Evolutionary conservation across 1,140 invertebrate genomes (phyloP).

Genomic region (Drosophila hydei): DNA sequence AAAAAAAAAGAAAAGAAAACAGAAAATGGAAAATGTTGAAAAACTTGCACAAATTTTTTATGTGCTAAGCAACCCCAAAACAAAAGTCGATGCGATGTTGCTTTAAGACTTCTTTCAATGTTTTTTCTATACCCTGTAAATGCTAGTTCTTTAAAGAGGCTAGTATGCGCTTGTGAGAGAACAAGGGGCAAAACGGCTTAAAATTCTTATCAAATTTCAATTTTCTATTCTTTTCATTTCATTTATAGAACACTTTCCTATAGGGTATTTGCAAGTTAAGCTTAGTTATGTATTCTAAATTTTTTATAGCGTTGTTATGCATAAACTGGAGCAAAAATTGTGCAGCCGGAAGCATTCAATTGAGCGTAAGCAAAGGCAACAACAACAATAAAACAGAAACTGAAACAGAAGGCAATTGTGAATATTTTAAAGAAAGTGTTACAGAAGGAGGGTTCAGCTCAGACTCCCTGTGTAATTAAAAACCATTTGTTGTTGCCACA

Average conservation of each 20-base stretch:
- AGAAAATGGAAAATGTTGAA: slow-evolving; percentile 47
- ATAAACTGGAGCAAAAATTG: slow-evolving; percentile 72
- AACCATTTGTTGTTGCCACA: slow-evolving; percentile 32
- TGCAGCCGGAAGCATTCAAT: slow-evolving; percentile 78
- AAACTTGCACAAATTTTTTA: slow-evolving; percentile 64
- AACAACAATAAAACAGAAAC: slow-evolving; percentile 19
- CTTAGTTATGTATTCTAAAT: neutral
- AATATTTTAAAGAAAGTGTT: slow-evolving; percentile 58
- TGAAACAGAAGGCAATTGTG: slow-evolving; percentile 48
- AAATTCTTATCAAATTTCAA: no score
- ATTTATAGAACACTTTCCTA: neutral
- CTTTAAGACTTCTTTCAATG: slow-evolving; percentile 36
- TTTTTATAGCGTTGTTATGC: slow-evolving; percentile 80
- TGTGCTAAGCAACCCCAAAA: slow-evolving; percentile 31
- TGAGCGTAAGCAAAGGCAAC: slow-evolving; percentile 60
- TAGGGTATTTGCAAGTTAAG: neutral
- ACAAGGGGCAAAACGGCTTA: no score
- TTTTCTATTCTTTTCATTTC: no score
- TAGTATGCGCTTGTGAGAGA: no score
- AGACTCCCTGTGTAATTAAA: slow-evolving; percentile 34
- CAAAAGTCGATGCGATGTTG: slow-evolving; percentile 44
- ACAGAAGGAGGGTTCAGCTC: slow-evolving; percentile 3
- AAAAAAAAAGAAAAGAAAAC: slow-evolving; percentile 23
- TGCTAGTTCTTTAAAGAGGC: neutral
- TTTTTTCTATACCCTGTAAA: slow-evolving; percentile 19